A percentile compares a stretch with the other conserved stretches of the same genome.
Conservation (phyloP, 2,113 vertebrate genomes). For the Callionymus lyra region DNA sequence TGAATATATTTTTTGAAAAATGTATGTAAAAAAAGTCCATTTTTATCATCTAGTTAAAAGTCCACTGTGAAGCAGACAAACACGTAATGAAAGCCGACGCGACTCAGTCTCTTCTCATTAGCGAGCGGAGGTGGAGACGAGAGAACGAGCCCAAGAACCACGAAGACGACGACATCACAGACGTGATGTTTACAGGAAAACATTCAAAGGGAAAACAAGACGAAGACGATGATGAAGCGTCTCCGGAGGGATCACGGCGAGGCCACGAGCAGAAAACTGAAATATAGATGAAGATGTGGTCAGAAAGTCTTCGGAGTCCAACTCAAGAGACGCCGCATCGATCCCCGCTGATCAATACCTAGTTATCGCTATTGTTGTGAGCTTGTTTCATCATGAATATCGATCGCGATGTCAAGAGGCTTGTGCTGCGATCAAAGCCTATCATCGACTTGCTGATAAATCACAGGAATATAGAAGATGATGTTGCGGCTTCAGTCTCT, state of each 20-base stretch:
- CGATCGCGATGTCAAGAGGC: conserved; percentile 19
- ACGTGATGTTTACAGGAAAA: conserved; percentile 48
- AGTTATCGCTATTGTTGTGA: conserved; percentile 14
- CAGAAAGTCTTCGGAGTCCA: too few relatives aligned
- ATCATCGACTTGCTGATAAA: conserved; percentile 17
- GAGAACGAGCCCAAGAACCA: conserved; percentile 56
- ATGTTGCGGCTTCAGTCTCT: too few relatives aligned
- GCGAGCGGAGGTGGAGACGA: conserved; percentile 44
- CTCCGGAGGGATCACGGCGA: too few relatives aligned
- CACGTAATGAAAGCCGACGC: conserved; percentile 48
- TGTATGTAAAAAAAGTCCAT: too few relatives aligned
- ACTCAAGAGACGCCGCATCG: background rate
- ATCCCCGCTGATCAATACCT: conserved; percentile 26
- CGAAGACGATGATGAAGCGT: conserved; percentile 37
- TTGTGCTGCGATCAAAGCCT: conserved; percentile 23
- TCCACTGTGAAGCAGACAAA: too few relatives aligned
- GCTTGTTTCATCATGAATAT: conserved; percentile 15
- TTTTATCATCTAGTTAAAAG: too few relatives aligned
- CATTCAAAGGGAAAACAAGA: conserved; percentile 34
- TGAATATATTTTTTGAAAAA: too few relatives aligned
- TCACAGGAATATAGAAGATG: conserved; percentile 7
- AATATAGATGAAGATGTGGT: too few relatives aligned
- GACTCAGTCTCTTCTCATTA: conserved; percentile 61
- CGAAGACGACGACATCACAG: conserved; percentile 47
- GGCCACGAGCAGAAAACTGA: too few relatives aligned